Evolutionary conservation across 2,113 vertebrate species (phyloP).

Genomic region (Mormoops blainvillei): DNA sequence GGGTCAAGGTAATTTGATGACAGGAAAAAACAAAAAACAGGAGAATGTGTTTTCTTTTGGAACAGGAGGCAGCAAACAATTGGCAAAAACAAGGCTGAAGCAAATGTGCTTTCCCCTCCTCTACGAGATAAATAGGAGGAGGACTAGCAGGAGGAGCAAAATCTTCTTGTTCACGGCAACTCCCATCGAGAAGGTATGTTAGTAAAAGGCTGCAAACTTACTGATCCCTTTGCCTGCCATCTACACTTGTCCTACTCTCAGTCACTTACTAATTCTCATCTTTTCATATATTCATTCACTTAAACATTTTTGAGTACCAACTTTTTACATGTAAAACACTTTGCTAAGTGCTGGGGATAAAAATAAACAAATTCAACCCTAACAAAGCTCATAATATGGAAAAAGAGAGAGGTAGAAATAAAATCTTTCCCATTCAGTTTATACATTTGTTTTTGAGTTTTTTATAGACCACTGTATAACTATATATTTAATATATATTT

Average conservation of each 20-base stretch:
- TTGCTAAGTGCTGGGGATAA: not conserved
- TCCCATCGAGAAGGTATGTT: not conserved
- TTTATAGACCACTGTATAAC: not conserved
- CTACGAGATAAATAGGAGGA: not conserved
- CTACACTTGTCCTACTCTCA: not conserved
- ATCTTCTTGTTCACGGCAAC: not conserved
- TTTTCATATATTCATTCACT: not conserved
- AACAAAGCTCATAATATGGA: not conserved
- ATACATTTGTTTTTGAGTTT: not conserved
- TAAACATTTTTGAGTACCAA: not conserved
- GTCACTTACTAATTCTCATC: not conserved
- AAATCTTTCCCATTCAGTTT: not conserved
- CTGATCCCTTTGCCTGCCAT: not conserved
- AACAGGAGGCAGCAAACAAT: not conserved
- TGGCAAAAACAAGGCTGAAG: not conserved
- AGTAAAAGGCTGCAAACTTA: not conserved
- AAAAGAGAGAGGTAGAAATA: not conserved
- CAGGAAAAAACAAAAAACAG: not conserved
- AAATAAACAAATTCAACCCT: not conserved
- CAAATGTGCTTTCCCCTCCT: not conserved
- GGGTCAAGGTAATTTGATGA: not conserved
- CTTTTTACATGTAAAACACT: not conserved
- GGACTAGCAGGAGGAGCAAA: not conserved
- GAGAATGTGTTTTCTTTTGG: not conserved
- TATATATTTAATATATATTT: not conserved